Percentiles rank a stretch among this genome's conserved stretches.
Conservation (phyloP, 2,797 vertebrate genomes). For the Trematomus bernacchii region DNA sequence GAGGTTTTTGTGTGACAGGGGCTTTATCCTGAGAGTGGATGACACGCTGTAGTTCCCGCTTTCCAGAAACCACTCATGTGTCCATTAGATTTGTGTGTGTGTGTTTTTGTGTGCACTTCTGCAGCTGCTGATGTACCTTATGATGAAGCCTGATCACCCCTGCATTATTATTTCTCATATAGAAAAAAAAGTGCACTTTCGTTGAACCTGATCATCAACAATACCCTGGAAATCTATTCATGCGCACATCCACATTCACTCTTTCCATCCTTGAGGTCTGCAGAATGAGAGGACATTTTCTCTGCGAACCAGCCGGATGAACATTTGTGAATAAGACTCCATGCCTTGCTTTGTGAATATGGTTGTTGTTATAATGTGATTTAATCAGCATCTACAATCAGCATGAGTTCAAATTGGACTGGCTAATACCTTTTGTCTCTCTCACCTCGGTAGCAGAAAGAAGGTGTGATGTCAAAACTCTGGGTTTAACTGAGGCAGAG, state of each 20-base stretch:
- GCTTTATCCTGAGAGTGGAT: constrained; percentile 64
- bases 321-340: constrained; percentile 4
- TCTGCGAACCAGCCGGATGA: constrained; percentile 13
- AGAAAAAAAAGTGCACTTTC: constrained; percentile 66
- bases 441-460: constrained; percentile 32
- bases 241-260: constrained; percentile 14
- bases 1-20: constrained; percentile 28
- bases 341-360: constrained; percentile 2
- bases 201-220: constrained; percentile 64
- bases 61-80: constrained; percentile 72
- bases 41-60: constrained; percentile 61
- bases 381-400: neutral
- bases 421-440: constrained; percentile 35
- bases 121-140: constrained; percentile 43
- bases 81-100: constrained; percentile 77
- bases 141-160: constrained; percentile 50
- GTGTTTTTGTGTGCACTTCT: constrained; percentile 35
- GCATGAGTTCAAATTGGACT: neutral
- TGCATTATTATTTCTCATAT: constrained; percentile 63
- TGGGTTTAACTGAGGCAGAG: constrained; percentile 10
- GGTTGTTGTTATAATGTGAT: neutral
- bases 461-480: constrained; percentile 50
- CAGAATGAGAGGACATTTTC: constrained; percentile 22
- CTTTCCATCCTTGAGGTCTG: constrained; percentile 3
- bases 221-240: constrained; percentile 52